Evolutionary conservation across 2,888 invertebrate genomes (phyloP).

Genomic region (Tineola bisselliella): DNA sequence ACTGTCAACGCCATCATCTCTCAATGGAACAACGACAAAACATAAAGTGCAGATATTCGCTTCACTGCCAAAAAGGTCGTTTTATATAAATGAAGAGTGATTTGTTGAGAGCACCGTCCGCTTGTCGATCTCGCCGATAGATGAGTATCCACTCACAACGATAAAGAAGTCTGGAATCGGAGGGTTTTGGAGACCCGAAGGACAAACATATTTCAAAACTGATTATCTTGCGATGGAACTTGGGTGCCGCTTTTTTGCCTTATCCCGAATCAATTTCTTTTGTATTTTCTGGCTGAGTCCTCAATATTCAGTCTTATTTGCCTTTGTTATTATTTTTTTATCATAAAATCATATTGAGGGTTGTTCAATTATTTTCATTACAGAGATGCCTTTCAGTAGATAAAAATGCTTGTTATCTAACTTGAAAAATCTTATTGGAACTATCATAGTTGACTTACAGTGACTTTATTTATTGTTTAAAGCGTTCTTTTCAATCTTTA

Average conservation of each 20-base stretch:
- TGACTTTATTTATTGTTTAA: too few species aligned
- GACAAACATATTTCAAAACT: constrained; percentile 12
- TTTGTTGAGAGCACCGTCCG: constrained; percentile 6
- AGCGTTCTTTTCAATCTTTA: too few species aligned
- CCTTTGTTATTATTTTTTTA: not conserved
- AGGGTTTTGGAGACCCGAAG: constrained; percentile 5
- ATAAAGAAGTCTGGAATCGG: constrained; percentile 14
- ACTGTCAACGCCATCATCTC: constrained; percentile 10
- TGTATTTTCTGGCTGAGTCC: not conserved
- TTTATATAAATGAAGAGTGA: constrained; percentile 14
- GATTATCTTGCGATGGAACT: constrained; percentile 8
- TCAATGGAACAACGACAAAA: constrained; percentile 8
- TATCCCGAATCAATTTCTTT: constrained; percentile 2
- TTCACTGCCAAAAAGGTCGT: constrained; percentile 10
- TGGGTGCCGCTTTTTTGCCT: not conserved
- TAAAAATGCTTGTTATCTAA: too few species aligned
- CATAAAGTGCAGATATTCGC: constrained; percentile 13
- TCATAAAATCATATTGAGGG: too few species aligned
- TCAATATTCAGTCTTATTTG: not conserved
- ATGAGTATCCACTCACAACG: constrained; percentile 15
- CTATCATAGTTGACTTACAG: too few species aligned
- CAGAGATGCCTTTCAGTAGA: too few species aligned
- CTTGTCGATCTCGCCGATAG: constrained; percentile 4
- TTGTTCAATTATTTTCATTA: too few species aligned
- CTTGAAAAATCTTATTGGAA: too few species aligned